Evolutionary conservation across 2,888 invertebrate genomes (phyloP), one percentile per base, ranked within the genome.

Genomic region (Epinotia ramella): DNA sequence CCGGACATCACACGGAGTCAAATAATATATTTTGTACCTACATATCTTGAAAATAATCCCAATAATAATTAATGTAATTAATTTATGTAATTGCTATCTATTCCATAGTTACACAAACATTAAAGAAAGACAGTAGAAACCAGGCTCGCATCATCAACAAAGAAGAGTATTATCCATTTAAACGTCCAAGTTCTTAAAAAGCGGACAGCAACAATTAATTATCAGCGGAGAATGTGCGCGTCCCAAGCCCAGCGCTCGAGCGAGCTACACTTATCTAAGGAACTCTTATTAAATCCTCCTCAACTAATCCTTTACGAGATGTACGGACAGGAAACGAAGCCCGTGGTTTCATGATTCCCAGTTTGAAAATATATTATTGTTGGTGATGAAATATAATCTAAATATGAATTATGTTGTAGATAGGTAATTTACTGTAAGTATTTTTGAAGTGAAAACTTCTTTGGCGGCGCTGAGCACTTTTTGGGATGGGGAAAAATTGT

Each of bases 271-370:
- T 92, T 91, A 91, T 89, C 91, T 91, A 86, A 91, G 89, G 85
- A 91, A 90, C 91, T 92, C 92, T 92, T 93, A 93, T 93, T 93
- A 92, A 93, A 93, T 91, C 92, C 91, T 91, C 88, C 89, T 91
- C 89, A 90, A 91, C 92, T 93, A 93, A 93, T 93, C 92, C 92
- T 88, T 89, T 87, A 87, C 84, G 78, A 78, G 78, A 78, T 40
- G 88, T 90, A 93, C 79, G 72, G 90, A 78, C 78, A 69, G 88
- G 89, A 92, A 28, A 84, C 62, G 76, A 73, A 77, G 20, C 24
- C 65, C 13, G n/a, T 1, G 56, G 46, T 16, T 64, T 18, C 12
- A 13, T 9, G 6, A 16, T 24, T 49, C 16, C 6, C 9, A 16
- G 16, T 28, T 28, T 28, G 24, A 28, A 28, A 28, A 28, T 28